Conservation (phyloP, 1,140 invertebrate species). For the Mizuhopecten yessoensis region DNA sequence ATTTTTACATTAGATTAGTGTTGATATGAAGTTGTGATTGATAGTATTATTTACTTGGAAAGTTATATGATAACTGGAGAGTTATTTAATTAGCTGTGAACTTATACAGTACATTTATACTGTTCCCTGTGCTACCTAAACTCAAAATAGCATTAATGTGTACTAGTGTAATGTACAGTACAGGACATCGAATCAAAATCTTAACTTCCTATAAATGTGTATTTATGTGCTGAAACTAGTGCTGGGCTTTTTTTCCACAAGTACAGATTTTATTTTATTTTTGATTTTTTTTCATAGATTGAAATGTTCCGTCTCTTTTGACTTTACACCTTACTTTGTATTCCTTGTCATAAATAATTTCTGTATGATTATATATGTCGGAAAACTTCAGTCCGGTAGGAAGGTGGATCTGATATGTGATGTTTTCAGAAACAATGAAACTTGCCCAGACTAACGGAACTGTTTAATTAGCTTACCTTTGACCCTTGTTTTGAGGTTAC, state of each 20-base stretch:
- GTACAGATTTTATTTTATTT: neutral
- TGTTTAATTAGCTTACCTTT: too few relatives aligned
- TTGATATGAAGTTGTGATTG: neutral
- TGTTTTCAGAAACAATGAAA: conserved; percentile 13
- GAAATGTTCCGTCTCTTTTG: neutral
- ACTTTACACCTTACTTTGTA: conserved; percentile 4
- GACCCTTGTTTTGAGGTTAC: too few relatives aligned
- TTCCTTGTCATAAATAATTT: neutral
- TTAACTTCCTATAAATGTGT: neutral
- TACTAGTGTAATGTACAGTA: neutral
- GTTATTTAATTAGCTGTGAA: neutral
- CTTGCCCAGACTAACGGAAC: neutral
- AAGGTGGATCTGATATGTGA: neutral
- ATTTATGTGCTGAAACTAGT: neutral
- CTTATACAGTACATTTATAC: neutral
- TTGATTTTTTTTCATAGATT: neutral
- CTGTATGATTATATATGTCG: neutral
- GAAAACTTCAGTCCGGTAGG: neutral
- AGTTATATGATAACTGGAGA: neutral
- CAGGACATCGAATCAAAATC: neutral
- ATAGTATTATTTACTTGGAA: neutral
- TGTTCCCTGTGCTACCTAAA: neutral
- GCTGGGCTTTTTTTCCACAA: neutral
- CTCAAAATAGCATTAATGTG: neutral
- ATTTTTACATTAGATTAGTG: neutral